Base-by-base conservation (phyloP, 2,888 invertebrate genomes). In the Molanna angustata region DNA sequence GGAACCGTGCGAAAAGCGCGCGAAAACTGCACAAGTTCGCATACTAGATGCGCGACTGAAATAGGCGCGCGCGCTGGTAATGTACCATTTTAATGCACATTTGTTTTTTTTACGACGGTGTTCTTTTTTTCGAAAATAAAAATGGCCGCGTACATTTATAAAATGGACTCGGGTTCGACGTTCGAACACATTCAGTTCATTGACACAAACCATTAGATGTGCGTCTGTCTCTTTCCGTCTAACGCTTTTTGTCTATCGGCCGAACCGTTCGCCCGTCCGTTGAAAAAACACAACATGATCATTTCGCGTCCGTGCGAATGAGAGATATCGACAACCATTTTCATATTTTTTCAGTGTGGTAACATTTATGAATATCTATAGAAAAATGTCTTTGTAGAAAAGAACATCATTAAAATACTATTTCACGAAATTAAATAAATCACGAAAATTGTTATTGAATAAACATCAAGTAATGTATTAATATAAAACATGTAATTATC, bases 121-220 rank as follows among this genome's bases (percentile, higher is more conserved):
- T 32, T 49, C 49, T 31, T 49, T 49, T n/a, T 49, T 49, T 49
- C 21, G 32, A 49, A 49, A 49, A 49, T 49, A 49, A 49, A 49
- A 49, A 49, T 41, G 49, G 20, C 49, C 18, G 41, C 49, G 20
- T 49, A n/a, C n/a, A n/a, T n/a, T n/a, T n/a, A 41, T 41, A 49
- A 49, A 49, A 41, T 32, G 40, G 33, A 20, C 49, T 44, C 20
- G 55, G 52, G 55, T 55, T 55, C 56, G 53, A 54, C 33, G 53
- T 48, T 56, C 56, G 52, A 16, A 22, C 39, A 31, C 19, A 31
- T 32, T 33, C 46, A 45, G 53, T 54, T 56, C 53, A 52, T 50
- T 56, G 56, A 56, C 53, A 48, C 37, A 18, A 17, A n/a, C n/a
- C n/a, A n/a, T 13, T 32, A 42, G 17, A 18, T 35, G 31, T 13